Base-by-base conservation (phyloP, 2,888 invertebrate species). In the Drosophila demipolita region DNA sequence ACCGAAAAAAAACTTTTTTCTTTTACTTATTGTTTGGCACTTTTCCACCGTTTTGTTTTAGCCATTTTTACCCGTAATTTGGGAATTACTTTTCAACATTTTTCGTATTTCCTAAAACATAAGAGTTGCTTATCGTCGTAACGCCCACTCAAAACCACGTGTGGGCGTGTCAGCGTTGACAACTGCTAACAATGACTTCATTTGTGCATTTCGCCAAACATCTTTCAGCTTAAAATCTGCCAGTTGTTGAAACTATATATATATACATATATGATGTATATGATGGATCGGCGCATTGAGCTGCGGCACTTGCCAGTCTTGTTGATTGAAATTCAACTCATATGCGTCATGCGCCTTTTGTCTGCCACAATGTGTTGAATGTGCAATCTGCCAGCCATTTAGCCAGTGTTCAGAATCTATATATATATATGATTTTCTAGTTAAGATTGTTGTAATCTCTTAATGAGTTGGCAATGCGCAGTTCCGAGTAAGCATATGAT, bases 111-210 rank as follows among this genome's bases (percentile, higher is more conserved):
- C 59, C 48, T 40, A 32, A 57, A 71, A 42, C 36, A 54, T 36
- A 2, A 45, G 23, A 55, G 55, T 73, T 71, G 68, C 54, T 65
- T 74, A 71, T 69, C 72, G 49, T 11, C 36, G 36, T n/a, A 50
- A 52, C 82, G 65, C 73, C 60, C 52, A 65, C 65, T 11, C 3
- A n/a, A 6, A 23, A 8, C 29, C 35, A 17, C 36, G 17, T 12
- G 40, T 26, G 73, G 87, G 87, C 75, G 87, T 83, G 83, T 52
- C 76, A 48, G 77, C 86, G 79, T 90, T 87, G 87, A 87, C 87
- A 87, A 87, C 90, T 78, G 76, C 87, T 76, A 82, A 87, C 87
- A 87, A 87, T 90, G 87, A 83, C 87, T 87, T 88, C 83, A 90
- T 88, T 88, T 90, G 83, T 83, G 70, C 80, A 49, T 59, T 50